These are phyloP conservation scores for Benthosema pterotum DNA, from an alignment of 2,797 vertebrate species.

Conservation along the genomic window DNA sequence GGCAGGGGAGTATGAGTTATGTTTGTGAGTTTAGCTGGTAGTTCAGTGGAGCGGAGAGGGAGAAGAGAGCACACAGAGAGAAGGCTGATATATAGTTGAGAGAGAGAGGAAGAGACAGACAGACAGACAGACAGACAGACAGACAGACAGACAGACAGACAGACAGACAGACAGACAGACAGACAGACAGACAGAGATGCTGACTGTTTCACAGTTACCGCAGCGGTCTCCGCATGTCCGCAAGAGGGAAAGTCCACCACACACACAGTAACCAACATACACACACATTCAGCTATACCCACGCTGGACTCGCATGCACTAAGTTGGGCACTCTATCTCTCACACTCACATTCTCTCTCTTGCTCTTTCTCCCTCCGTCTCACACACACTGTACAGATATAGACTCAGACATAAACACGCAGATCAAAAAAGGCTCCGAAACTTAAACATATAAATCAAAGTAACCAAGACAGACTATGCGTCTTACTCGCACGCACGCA, in stretches of 20 bases:
- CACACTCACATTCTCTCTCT: not conserved
- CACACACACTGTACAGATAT: not conserved
- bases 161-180: constrained; percentile 13
- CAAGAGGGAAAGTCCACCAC: constrained; percentile 40
- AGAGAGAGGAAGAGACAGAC: too few species aligned
- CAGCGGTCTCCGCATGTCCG: constrained; percentile 35
- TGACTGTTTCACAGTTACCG: constrained; percentile 48
- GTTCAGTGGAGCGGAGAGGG: too few species aligned
- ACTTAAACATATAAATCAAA: constrained; percentile 9
- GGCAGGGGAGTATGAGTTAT: too few species aligned
- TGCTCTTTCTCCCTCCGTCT: constrained; percentile 1
- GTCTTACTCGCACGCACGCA: not conserved
- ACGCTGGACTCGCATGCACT: too few species aligned
- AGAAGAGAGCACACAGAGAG: too few species aligned
- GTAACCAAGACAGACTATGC: not conserved
- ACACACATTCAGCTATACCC: not conserved
- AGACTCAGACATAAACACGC: not conserved
- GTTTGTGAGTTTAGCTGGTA: too few species aligned
- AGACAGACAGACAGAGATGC: constrained; percentile 36
- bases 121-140: not conserved
- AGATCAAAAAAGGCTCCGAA: constrained; percentile 16
- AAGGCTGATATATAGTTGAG: too few species aligned
- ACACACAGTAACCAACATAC: constrained; percentile 3
- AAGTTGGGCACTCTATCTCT: too few species aligned
- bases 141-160: not conserved